phyloP scores from a whole-genome alignment of 1,140 invertebrate genomes.

The Pissodes strobi region DNA sequence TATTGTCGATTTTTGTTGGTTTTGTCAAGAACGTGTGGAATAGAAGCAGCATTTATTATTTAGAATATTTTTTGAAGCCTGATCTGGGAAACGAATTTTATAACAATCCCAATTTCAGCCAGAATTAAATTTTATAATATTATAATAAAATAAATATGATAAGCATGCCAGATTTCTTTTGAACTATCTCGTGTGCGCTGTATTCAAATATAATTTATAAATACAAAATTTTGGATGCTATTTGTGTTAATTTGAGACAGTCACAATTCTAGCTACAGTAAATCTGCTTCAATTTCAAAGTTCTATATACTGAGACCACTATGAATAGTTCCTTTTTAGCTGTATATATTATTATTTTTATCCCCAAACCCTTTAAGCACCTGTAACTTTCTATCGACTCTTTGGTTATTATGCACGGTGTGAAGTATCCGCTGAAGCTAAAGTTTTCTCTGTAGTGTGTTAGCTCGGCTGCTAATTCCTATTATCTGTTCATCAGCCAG shows the following conservation, averaged over 20 bases:
- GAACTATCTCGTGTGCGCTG: too few species aligned
- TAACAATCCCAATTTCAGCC: too few species aligned
- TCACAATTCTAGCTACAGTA: too few species aligned
- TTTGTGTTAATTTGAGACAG: too few species aligned
- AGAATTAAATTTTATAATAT: too few species aligned
- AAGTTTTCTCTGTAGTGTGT: conserved; percentile 35
- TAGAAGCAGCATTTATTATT: too few species aligned
- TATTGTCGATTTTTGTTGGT: conserved; percentile 29
- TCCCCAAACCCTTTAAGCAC: conserved; percentile 46
- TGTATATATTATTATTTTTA: conserved; percentile 44
- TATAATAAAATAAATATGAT: too few species aligned
- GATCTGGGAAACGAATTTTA: too few species aligned
- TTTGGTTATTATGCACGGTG: conserved; percentile 48
- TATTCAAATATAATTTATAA: too few species aligned
- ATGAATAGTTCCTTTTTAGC: conserved; percentile 31
- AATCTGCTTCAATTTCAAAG: conserved; percentile 11
- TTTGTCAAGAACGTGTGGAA: not conserved
- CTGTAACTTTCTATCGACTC: conserved; percentile 53
- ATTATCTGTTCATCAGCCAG: conserved; percentile 18
- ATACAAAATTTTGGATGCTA: too few species aligned
- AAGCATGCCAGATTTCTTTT: too few species aligned
- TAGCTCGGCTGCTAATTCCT: conserved; percentile 27
- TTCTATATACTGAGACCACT: conserved; percentile 2
- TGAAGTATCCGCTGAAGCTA: conserved; percentile 36
- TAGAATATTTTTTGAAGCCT: too few species aligned